phyloP scores from a whole-genome alignment of 2,888 invertebrate species.

The Melinaea marsaeus region DNA sequence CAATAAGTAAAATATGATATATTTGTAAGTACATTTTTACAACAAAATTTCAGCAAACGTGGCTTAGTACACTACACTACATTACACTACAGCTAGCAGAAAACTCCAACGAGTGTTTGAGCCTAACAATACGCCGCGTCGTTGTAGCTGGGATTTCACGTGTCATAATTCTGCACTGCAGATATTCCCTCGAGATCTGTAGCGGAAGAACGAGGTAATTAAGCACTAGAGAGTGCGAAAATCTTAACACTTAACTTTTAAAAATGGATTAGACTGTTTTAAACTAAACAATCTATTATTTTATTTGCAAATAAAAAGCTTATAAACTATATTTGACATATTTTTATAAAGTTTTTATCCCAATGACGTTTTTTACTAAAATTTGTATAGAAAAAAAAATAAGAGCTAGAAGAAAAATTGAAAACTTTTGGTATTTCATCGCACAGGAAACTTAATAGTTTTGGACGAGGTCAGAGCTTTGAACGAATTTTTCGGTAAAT shows the following conservation, averaged over 20 bases:
- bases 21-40: too few relatives aligned
- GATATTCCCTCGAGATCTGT: slow-evolving; percentile 27
- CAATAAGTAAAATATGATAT: too few relatives aligned
- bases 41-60: too few relatives aligned
- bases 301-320: too few relatives aligned
- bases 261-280: slow-evolving; percentile 11
- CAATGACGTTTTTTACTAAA: too few relatives aligned
- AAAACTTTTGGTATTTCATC: too few relatives aligned
- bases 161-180: slow-evolving; percentile 26
- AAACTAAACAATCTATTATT: not conserved
- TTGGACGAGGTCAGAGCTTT: too few relatives aligned
- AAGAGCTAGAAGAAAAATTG: too few relatives aligned
- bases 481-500: slow-evolving; percentile 21
- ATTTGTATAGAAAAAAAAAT: too few relatives aligned
- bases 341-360: too few relatives aligned
- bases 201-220: slow-evolving; percentile 28
- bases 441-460: too few relatives aligned
- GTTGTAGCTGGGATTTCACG: slow-evolving; percentile 14
- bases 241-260: slow-evolving; percentile 24
- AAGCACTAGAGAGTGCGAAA: slow-evolving; percentile 24
- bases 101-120: slow-evolving; percentile 1
- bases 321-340: too few relatives aligned
- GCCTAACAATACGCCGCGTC: slow-evolving; percentile 1
- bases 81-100: not conserved
- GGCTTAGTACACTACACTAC: not conserved